phyloP scores from a whole-genome alignment of 2,888 invertebrate genomes.

The Cataglyphis albicans region DNA sequence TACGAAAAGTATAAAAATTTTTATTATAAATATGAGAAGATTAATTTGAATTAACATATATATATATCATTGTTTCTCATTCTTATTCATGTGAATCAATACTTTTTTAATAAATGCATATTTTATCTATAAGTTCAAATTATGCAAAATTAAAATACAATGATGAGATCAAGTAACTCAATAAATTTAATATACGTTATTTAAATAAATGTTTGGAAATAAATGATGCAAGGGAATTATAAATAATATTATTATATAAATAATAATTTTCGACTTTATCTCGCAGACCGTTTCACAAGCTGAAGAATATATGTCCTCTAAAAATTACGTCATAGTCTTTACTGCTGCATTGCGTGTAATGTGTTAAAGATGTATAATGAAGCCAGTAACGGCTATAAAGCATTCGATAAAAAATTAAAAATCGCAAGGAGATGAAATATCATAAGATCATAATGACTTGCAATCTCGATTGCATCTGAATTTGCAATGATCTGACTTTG shows the following conservation, averaged over 20 bases:
- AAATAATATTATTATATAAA: neutral
- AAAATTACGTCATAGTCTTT: conserved; percentile 17
- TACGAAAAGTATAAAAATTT: neutral
- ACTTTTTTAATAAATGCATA: neutral
- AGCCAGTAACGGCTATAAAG: neutral
- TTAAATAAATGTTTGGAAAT: neutral
- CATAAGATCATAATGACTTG: conserved; percentile 25
- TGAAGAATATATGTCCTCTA: neutral
- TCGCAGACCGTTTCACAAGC: neutral
- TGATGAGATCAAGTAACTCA: neutral
- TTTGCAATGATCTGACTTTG: conserved; percentile 30
- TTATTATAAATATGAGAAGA: neutral
- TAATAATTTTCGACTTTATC: neutral
- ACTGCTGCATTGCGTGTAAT: neutral
- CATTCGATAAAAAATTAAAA: conserved; percentile 22
- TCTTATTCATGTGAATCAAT: neutral
- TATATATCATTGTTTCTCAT: neutral
- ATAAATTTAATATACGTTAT: neutral
- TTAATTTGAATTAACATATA: neutral
- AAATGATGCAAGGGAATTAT: neutral
- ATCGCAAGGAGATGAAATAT: neutral
- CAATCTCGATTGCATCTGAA: conserved; percentile 34
- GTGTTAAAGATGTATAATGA: neutral
- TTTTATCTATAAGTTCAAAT: neutral
- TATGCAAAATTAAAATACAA: neutral